phyloP scores from a whole-genome alignment of 2,888 invertebrate genomes.

The Heliconius ethilla region DNA sequence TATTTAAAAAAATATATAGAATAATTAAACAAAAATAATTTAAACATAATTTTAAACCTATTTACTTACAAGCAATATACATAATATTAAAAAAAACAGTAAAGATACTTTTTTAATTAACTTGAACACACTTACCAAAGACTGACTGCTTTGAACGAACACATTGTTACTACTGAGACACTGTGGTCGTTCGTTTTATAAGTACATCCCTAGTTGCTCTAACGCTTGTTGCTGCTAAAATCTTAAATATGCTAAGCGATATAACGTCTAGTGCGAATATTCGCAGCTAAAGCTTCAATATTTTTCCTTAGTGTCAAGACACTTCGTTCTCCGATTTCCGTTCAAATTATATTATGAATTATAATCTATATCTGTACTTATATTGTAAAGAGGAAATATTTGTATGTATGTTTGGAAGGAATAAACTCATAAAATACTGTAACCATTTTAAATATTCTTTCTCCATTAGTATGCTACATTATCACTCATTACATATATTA shows the following conservation, averaged over 20 bases:
- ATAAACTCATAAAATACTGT: too few species aligned
- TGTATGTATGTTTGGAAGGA: too few species aligned
- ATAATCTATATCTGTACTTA: too few species aligned
- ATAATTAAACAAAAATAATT: background rate
- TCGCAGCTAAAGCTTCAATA: too few species aligned
- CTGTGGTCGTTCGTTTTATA: background rate
- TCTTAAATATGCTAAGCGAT: background rate
- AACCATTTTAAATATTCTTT: too few species aligned
- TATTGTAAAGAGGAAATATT: too few species aligned
- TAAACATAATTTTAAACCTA: background rate
- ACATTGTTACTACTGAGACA: slow-evolving; percentile 11
- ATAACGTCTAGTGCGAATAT: background rate
- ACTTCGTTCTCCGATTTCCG: background rate
- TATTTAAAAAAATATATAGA: background rate
- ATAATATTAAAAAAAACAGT: too few species aligned
- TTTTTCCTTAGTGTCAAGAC: background rate
- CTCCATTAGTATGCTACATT: too few species aligned
- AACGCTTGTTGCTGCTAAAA: background rate
- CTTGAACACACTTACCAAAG: slow-evolving; percentile 16
- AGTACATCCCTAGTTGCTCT: background rate
- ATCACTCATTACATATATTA: too few species aligned
- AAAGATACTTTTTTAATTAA: background rate
- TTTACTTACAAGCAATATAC: background rate
- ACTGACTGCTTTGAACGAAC: slow-evolving; percentile 9
- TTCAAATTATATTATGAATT: background rate